These are phyloP conservation scores for Rhabdomys pumilio DNA, from an alignment of 2,797 vertebrate species.

Conservation along the genomic window DNA sequence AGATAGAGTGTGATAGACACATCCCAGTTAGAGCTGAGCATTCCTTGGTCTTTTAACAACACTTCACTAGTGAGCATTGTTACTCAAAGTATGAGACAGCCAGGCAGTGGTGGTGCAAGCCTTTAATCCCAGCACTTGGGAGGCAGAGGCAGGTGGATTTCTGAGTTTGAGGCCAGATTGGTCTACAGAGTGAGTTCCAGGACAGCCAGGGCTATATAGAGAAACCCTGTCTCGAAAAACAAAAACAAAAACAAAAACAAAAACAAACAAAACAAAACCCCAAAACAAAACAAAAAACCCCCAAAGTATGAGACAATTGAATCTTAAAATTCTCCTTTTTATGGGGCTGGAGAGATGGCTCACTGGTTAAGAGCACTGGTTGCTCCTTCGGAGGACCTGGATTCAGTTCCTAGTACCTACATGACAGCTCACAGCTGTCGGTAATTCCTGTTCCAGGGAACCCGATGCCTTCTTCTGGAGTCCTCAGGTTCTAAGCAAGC, in stretches of 20 bases:
- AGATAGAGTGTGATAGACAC: not conserved
- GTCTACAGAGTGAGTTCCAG: too few species aligned
- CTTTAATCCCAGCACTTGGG: too few species aligned
- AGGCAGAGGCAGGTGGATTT: too few species aligned
- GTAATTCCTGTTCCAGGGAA: not conserved
- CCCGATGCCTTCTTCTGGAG: not conserved
- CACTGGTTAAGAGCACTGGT: not conserved
- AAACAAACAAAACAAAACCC: too few species aligned
- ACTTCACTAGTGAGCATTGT: not conserved
- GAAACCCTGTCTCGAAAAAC: too few species aligned
- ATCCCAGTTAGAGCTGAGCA: not conserved
- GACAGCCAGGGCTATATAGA: too few species aligned
- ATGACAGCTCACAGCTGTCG: not conserved
- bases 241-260: too few species aligned
- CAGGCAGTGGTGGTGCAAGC: too few species aligned
- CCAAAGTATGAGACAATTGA: not conserved
- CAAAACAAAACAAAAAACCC: too few species aligned
- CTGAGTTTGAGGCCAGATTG: too few species aligned
- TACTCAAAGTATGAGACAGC: not conserved
- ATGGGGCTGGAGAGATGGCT: not conserved
- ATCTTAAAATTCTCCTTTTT: not conserved
- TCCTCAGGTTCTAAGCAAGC: not conserved
- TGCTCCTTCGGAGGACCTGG: too few species aligned
- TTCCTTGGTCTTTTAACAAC: not conserved
- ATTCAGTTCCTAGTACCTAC: not conserved